Evolutionary conservation across 2,797 vertebrate genomes (phyloP).

Genomic region (Protosalanx chinensis): DNA sequence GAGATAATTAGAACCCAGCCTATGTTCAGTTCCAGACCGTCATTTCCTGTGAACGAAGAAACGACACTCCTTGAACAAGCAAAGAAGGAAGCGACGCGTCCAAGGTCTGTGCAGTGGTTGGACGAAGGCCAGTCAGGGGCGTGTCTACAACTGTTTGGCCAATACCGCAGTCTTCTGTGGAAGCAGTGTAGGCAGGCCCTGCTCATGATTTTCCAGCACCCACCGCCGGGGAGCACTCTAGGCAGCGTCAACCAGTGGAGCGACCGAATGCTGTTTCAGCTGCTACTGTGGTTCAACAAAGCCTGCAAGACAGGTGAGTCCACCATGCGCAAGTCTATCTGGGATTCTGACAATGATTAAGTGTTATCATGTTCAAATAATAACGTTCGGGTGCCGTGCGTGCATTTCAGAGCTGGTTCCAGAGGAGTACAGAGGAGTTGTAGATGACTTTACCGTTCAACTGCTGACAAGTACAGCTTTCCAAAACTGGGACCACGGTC

Average conservation of each 20-base stretch:
- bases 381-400: not conserved
- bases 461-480: conserved; percentile 61
- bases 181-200: conserved; percentile 51
- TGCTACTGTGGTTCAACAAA: conserved; percentile 49
- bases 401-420: conserved; percentile 53
- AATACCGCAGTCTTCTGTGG: conserved; percentile 62
- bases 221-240: conserved; percentile 17
- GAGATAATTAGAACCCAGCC: not conserved
- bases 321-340: not conserved
- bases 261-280: conserved; percentile 39
- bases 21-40: not conserved
- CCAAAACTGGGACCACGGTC: conserved; percentile 74
- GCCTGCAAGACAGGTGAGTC: conserved; percentile 47
- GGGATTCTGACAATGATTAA: not conserved
- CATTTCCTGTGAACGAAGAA: not conserved
- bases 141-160: conserved; percentile 52
- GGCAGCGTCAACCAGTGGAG: conserved; percentile 64
- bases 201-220: conserved; percentile 50
- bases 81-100: conserved; percentile 9
- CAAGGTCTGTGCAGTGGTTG: conserved; percentile 53
- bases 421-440: conserved; percentile 58
- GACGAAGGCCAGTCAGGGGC: conserved; percentile 51
- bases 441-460: conserved; percentile 58
- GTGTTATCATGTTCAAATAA: not conserved
- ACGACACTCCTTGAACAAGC: conserved; percentile 10